Evolutionary conservation across 1,140 invertebrate genomes (phyloP).

Genomic region (Drosophila ohnishii): DNA sequence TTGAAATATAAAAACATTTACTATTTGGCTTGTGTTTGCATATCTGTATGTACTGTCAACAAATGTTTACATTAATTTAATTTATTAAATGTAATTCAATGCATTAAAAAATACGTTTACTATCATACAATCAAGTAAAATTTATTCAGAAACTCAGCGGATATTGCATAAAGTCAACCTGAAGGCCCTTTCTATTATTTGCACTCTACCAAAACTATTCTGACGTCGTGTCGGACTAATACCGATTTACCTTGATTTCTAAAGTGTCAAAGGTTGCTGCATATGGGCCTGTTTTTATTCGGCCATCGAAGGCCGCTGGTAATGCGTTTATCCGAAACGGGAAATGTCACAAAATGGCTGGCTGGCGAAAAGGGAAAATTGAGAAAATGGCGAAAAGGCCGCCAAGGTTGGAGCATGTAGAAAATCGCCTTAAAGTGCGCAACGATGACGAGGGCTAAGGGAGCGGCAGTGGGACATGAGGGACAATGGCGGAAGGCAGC

Average conservation of each 20-base stretch:
- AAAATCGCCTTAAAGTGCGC: constrained; percentile 66
- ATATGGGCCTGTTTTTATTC: constrained; percentile 25
- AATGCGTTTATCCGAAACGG: constrained; percentile 77
- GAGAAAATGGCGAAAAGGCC: constrained; percentile 33
- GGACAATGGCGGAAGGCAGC: constrained; percentile 42
- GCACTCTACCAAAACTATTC: constrained; percentile 12
- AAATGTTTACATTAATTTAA: background rate
- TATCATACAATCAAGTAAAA: background rate
- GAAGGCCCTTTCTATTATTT: constrained; percentile 21
- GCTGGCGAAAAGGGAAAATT: constrained; percentile 31
- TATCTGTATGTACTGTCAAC: background rate
- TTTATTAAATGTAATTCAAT: background rate
- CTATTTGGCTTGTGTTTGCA: background rate
- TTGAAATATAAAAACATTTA: background rate
- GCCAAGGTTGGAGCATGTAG: constrained; percentile 54
- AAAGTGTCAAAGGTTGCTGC: constrained; percentile 74
- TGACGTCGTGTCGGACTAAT: constrained; percentile 5
- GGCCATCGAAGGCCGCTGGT: constrained; percentile 56
- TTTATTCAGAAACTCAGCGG: background rate
- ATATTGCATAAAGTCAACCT: constrained; percentile 18
- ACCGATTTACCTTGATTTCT: constrained; percentile 48
- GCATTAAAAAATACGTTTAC: background rate
- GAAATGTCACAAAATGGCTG: constrained; percentile 66
- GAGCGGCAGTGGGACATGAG: constrained; percentile 1
- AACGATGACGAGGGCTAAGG: constrained; percentile 23